Conservation (phyloP, 2,797 vertebrate genomes). For the Brachyrhaphis roseni region DNA sequence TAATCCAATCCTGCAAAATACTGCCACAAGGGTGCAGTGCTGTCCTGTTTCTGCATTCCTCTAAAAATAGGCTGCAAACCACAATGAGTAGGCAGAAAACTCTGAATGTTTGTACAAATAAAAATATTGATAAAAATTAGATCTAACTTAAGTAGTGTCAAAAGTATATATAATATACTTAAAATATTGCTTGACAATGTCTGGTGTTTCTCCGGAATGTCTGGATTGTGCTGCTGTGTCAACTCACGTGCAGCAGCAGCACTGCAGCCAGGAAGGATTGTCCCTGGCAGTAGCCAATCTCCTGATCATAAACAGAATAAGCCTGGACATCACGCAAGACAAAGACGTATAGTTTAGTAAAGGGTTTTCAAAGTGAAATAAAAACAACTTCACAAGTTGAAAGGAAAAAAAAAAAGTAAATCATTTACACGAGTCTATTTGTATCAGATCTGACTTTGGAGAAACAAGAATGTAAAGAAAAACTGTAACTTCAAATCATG, state of each 20-base stretch:
- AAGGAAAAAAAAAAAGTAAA: not conserved
- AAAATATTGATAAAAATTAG: not conserved
- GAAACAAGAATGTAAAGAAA: not conserved
- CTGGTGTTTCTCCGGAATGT: not conserved
- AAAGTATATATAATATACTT: not conserved
- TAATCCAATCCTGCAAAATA: not conserved
- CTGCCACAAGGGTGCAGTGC: constrained; percentile 63
- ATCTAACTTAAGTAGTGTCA: not conserved
- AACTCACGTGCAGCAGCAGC: constrained; percentile 96
- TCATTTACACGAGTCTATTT: not conserved
- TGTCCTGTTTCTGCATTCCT: constrained; percentile 1
- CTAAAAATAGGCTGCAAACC: not conserved
- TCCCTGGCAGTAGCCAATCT: constrained; percentile 99
- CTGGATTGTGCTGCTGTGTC: constrained; percentile 22
- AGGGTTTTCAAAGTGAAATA: not conserved
- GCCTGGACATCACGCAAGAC: constrained; percentile 80
- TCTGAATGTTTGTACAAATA: not conserved
- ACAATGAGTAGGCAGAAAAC: not conserved
- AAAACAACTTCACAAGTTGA: not conserved
- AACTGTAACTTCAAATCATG: not conserved
- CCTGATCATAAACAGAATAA: constrained; percentile 98
- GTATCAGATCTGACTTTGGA: not conserved
- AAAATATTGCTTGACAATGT: not conserved
- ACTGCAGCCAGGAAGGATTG: constrained; percentile 98
- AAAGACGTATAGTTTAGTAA: constrained; percentile 16